A percentile compares a stretch with the other conserved stretches of the same genome.
Evolutionary conservation across 2,888 invertebrate species (phyloP).

Genomic region (Heliconius erato): DNA sequence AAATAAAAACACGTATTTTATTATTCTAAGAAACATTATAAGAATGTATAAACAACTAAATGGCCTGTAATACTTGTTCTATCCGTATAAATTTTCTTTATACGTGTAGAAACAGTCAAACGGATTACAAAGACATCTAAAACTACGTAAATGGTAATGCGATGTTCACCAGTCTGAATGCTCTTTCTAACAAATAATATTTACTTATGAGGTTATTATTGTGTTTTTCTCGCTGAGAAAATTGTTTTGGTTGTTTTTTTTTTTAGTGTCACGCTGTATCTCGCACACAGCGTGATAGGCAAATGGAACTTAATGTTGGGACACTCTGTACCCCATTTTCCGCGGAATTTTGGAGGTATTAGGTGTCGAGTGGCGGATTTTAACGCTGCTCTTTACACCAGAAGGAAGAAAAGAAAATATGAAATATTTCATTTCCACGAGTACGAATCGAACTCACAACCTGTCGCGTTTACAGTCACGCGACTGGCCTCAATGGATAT

Average conservation of each 20-base stretch:
- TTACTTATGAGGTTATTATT: conserved; percentile 21
- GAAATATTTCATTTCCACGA: too few species aligned
- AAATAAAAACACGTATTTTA: conserved; percentile 5
- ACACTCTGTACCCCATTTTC: too few species aligned
- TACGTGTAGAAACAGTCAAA: conserved; percentile 35
- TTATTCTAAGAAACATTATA: conserved; percentile 38
- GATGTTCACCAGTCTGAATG: conserved; percentile 16
- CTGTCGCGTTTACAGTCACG: too few species aligned
- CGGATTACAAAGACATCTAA: conserved; percentile 40
- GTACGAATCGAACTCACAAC: too few species aligned
- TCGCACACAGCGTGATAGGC: too few species aligned
- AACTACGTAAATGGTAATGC: conserved; percentile 47
- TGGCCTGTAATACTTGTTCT: conserved; percentile 39
- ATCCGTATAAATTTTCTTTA: conserved; percentile 38
- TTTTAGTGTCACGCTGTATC: too few species aligned
- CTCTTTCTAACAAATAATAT: conserved; percentile 21
- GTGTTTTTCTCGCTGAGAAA: neutral
- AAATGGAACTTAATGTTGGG: too few species aligned
- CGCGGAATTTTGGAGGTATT: too few species aligned
- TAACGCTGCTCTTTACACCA: too few species aligned
- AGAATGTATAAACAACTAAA: conserved; percentile 35
- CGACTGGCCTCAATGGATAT: too few species aligned
- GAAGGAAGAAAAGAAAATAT: too few species aligned
- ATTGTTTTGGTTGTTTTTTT: neutral
- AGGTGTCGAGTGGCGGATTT: too few species aligned